Conservation (phyloP, 2,888 invertebrate species). For the Tachina lurida region DNA sequence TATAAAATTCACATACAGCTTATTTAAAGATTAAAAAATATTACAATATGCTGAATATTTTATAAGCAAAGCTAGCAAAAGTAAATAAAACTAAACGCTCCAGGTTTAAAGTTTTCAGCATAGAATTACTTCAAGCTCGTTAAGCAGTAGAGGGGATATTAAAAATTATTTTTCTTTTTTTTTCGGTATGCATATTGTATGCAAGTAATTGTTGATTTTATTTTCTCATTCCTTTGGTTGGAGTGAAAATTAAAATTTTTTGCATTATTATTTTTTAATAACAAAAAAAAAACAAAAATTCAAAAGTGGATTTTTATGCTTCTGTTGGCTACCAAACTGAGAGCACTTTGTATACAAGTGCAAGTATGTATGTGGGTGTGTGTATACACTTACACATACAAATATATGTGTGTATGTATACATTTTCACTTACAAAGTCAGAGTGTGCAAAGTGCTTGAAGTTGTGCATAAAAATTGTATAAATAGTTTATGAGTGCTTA, state of each 20-base stretch:
- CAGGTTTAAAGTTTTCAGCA: conserved; percentile 9
- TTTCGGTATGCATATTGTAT: conserved; percentile 8
- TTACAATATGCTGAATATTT: conserved; percentile 34
- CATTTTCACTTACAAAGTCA: conserved; percentile 40
- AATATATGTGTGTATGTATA: neutral
- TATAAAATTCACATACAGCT: conserved; percentile 64
- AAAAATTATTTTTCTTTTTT: neutral
- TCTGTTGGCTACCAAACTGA: conserved; percentile 20
- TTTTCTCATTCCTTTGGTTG: conserved; percentile 3
- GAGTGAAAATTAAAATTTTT: conserved; percentile 57
- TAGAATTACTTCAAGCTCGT: neutral
- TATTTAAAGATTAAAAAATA: conserved; percentile 67
- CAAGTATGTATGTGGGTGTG: neutral
- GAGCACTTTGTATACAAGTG: conserved; percentile 1
- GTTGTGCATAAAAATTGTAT: conserved; percentile 61
- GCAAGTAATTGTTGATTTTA: conserved; percentile 45
- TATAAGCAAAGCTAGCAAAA: neutral
- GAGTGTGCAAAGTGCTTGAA: conserved; percentile 38
- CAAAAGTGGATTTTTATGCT: neutral
- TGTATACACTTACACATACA: neutral
- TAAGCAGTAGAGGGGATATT: neutral
- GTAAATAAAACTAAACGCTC: neutral
- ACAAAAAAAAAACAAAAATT: conserved; percentile 14
- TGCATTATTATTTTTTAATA: conserved; percentile 41
- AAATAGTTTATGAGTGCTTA: conserved; percentile 63